Conservation (phyloP, 1,140 invertebrate species). For the Lamellibrachia luymesi region DNA sequence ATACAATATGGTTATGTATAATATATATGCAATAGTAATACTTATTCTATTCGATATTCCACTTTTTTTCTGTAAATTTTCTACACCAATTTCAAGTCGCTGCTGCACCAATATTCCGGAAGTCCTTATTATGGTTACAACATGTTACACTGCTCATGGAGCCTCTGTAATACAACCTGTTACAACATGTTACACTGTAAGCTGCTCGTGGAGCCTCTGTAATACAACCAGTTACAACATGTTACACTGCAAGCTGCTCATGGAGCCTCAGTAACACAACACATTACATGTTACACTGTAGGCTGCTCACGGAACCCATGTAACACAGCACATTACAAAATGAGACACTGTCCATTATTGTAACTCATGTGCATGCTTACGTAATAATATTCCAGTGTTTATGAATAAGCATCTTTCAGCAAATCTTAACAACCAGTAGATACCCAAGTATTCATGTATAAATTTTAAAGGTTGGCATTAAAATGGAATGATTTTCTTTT, state of each 20-base stretch:
- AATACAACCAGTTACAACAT: conserved; percentile 38
- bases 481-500: not conserved
- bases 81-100: no score
- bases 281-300: conserved; percentile 29
- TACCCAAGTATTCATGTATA: not conserved
- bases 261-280: conserved; percentile 74
- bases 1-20: no score
- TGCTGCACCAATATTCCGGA: no score
- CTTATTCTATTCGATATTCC: no score
- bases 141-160: conserved; percentile 82
- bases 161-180: conserved; percentile 65
- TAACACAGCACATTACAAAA: conserved; percentile 38
- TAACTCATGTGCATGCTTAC: not conserved
- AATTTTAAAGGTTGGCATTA: no score
- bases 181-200: conserved; percentile 18
- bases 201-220: conserved; percentile 48
- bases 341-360: not conserved
- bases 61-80: no score
- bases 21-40: no score
- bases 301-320: conserved; percentile 48
- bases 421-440: not conserved
- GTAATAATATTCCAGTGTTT: not conserved
- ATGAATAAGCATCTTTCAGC: not conserved
- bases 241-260: conserved; percentile 84
- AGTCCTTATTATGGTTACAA: no score